phyloP scores from a whole-genome alignment of 2,113 vertebrate genomes.

The Amazona vittata region DNA sequence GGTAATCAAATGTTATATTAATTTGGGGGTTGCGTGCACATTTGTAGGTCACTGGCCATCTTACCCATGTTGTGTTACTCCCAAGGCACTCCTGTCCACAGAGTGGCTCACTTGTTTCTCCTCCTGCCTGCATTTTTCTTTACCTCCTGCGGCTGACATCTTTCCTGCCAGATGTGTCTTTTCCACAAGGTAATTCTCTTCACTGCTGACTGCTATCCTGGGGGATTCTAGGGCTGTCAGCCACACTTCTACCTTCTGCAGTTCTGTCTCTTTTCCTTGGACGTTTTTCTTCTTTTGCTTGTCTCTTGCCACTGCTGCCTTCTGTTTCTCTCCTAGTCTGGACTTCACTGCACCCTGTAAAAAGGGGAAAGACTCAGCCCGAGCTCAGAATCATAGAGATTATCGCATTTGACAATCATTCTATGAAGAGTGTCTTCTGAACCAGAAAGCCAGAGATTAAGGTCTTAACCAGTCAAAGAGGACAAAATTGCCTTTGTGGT shows the following conservation, averaged over 20 bases:
- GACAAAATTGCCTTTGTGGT: conserved; percentile 3
- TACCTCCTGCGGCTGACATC: conserved; percentile 45
- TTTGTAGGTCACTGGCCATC: background rate
- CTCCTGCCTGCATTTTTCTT: conserved; percentile 46
- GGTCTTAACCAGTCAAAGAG: conserved; percentile 9
- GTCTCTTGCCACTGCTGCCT: background rate
- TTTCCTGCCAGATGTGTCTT: conserved; percentile 62
- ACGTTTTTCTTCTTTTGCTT: background rate
- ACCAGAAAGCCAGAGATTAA: background rate
- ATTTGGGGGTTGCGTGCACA: background rate
- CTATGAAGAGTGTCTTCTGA: background rate
- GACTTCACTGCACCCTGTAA: background rate
- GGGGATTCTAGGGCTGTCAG: conserved; percentile 54
- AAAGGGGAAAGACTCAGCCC: background rate
- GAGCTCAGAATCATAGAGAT: background rate
- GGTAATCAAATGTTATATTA: conserved; percentile 28
- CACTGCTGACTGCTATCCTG: conserved; percentile 60
- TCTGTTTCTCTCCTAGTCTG: background rate
- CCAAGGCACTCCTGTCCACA: conserved; percentile 17
- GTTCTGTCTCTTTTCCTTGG: background rate
- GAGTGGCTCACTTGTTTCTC: conserved; percentile 17
- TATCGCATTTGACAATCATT: background rate
- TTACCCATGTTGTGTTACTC: background rate
- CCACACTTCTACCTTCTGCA: conserved; percentile 36
- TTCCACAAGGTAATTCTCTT: conserved; percentile 36